phyloP scores from a whole-genome alignment of 2,797 vertebrate genomes.

The Sebastes umbrosus region DNA sequence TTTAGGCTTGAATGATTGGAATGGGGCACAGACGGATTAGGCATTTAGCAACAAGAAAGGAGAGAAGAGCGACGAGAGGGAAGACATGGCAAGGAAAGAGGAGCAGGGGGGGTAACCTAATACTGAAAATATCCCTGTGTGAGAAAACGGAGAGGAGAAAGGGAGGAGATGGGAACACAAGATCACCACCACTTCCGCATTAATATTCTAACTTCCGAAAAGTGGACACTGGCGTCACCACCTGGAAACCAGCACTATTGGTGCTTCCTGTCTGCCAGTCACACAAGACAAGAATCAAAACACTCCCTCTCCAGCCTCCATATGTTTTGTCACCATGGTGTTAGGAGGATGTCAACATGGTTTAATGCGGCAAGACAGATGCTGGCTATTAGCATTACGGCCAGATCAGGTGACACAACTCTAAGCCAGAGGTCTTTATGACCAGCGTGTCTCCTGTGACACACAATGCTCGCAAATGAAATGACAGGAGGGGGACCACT shows the following conservation, averaged over 20 bases:
- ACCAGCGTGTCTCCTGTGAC: constrained; percentile 33
- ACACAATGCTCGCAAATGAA: constrained; percentile 53
- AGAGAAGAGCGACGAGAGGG: constrained; percentile 14
- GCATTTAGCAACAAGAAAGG: constrained; percentile 35
- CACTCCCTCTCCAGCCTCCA: constrained; percentile 29
- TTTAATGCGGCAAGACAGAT: constrained; percentile 67
- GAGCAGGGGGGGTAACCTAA: background rate
- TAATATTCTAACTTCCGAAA: constrained; percentile 4
- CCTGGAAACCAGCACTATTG: background rate
- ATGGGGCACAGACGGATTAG: constrained; percentile 53
- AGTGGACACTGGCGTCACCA: background rate
- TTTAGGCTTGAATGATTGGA: constrained; percentile 48
- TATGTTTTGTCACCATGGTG: constrained; percentile 79
- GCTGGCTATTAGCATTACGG: constrained; percentile 62
- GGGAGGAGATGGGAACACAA: background rate
- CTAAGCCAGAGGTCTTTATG: constrained; percentile 32
- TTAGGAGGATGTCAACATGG: constrained; percentile 73
- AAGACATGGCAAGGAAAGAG: constrained; percentile 1
- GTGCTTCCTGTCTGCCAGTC: constrained; percentile 18
- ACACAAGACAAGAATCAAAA: constrained; percentile 30
- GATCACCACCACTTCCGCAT: constrained; percentile 1
- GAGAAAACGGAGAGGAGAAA: constrained; percentile 14
- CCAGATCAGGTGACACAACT: constrained; percentile 66
- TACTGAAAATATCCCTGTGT: constrained; percentile 44
- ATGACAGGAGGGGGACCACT: constrained; percentile 14